Evolutionary conservation across 2,797 vertebrate species (phyloP), one percentile per base, ranked within the genome.

Genomic region (Dromococcyx pavoninus): DNA sequence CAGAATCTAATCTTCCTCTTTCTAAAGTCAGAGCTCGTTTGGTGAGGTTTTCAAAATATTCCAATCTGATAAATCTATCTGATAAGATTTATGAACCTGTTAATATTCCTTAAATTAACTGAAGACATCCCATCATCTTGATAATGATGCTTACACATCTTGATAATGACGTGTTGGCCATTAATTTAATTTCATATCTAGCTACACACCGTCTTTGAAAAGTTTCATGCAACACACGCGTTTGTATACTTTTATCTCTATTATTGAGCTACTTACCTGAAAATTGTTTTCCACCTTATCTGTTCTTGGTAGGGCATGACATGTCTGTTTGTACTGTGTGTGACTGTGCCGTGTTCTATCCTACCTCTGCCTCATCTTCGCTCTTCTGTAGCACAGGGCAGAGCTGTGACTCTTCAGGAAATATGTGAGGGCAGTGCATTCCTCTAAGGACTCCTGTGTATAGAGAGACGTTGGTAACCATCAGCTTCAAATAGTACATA

Each of bases 181-280:
- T 95, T 96, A 91, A 95, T 95, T 95, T 94, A 86, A 93, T 93
- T 83, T 89, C 81, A 24, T 87, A 95, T 95, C 93, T 92, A 51
- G 58, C 57, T 91, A 60, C 57, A 74, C 67, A 24, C 2, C 4
- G 72, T 32, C 92, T 96, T 89, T 91, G 93, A 84, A 81, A 84
- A 86, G 74, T 87, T 96, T 91, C 91, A 48, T 95, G 96, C 93
- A 96, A 96, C 64, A 28, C 58, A 56, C n/a, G 28, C 11, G 0
- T 84, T 96, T 28, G 64, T 87, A 46, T 73, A 33, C 71, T 69
- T 94, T 91, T 86, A 95, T 93, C 91, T 90, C 39, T 60, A 86
- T 54, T 24, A 37, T 8, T 83, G 54, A 85, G 78, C 50, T 91
- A 11, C 87, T 61, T 57, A 78, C 30, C 53, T 57, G 25, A 93